Conservation (phyloP, 2,888 invertebrate species). For the Patella pellucida region DNA sequence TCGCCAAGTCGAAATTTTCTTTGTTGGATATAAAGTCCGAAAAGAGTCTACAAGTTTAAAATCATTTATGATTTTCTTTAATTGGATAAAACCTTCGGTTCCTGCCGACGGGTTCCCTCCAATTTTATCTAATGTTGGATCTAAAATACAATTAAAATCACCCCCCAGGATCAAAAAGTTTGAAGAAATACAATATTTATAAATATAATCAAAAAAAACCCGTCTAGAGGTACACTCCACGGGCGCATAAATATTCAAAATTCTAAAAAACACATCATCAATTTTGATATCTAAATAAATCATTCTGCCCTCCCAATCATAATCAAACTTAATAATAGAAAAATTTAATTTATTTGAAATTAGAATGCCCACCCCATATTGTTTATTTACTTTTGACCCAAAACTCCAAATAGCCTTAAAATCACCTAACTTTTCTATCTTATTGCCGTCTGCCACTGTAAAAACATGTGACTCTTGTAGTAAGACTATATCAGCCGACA, state of each 20-base stretch:
- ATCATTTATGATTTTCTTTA: neutral
- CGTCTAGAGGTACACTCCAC: neutral
- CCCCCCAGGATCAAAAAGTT: neutral
- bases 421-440: neutral
- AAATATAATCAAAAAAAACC: neutral
- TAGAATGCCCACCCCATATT: slow-evolving; percentile 10
- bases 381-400: slow-evolving; percentile 2
- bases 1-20: neutral
- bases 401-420: slow-evolving; percentile 17
- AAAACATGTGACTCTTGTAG: slow-evolving; percentile 19
- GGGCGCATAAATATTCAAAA: slow-evolving; percentile 16
- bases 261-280: neutral
- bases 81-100: neutral
- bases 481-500: slow-evolving; percentile 13
- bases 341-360: neutral
- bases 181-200: neutral
- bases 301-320: slow-evolving; percentile 10
- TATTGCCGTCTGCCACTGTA: neutral
- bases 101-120: neutral
- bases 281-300: slow-evolving; percentile 1
- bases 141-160: slow-evolving; percentile 17
- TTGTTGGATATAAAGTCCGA: neutral
- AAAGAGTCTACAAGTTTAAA: slow-evolving; percentile 4
- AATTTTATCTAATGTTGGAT: slow-evolving; percentile 7
- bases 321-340: slow-evolving; percentile 4